A percentile compares a stretch with the other conserved stretches of the same genome.
Evolutionary conservation across 2,888 invertebrate genomes (phyloP).

Genomic region (Dynastes maya): DNA sequence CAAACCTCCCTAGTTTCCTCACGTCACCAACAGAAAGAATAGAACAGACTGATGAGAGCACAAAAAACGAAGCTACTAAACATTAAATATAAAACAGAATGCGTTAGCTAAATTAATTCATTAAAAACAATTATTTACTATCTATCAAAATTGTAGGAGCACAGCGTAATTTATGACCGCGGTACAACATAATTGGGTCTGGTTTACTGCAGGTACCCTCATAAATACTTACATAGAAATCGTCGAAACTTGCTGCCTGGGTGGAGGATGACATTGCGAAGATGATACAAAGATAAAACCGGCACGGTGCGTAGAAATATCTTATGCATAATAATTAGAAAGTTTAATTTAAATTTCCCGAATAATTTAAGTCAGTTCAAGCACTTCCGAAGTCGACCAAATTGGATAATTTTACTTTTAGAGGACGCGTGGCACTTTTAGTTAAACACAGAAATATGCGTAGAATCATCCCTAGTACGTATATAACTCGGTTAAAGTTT

Average conservation of each 20-base stretch:
- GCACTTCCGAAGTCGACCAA: background rate
- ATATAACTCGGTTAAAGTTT: too few species aligned
- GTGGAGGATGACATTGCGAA: background rate
- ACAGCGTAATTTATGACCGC: too few species aligned
- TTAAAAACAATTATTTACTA: too few species aligned
- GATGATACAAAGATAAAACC: background rate
- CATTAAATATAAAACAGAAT: too few species aligned
- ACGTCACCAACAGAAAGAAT: too few species aligned
- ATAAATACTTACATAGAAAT: background rate
- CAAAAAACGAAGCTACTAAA: too few species aligned
- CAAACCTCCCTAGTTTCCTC: too few species aligned
- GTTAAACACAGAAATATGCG: background rate
- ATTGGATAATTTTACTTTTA: background rate
- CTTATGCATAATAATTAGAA: constrained; percentile 20
- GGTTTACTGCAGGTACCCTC: background rate
- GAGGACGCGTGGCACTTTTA: background rate
- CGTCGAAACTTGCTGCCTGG: background rate
- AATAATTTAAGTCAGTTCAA: constrained; percentile 16
- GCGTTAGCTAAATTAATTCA: too few species aligned
- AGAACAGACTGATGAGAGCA: too few species aligned
- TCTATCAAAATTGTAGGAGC: too few species aligned
- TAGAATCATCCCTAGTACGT: too few species aligned
- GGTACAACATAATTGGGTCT: too few species aligned
- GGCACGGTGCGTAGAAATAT: background rate
- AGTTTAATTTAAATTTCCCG: constrained; percentile 31